Base-by-base conservation (phyloP, 92 coral and sea anemone genomes). In the Epizoanthus rinbou region DNA sequence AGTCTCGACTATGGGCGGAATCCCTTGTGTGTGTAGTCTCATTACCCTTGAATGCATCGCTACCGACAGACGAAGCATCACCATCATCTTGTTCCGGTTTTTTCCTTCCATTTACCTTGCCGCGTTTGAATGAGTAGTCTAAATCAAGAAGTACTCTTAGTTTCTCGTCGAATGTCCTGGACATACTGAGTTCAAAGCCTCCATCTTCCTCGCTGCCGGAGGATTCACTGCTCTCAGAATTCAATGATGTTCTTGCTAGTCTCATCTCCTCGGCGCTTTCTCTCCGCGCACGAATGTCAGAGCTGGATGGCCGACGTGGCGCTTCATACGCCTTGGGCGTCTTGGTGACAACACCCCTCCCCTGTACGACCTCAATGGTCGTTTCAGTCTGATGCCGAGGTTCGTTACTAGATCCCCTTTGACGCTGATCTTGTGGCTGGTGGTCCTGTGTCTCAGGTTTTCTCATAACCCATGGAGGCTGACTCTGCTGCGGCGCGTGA, bases 161-260 rank as follows among this genome's bases (percentile, higher is more conserved):
- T 85, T 97, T 97, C 74, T 97, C 98, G 84, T 97, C 98, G 70
- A 97, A 97, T 8, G 97, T 91, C 88, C 88, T 92, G 15, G 98
- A 94, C 95, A 93, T 91, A 63, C 92, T 91, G 52, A 93, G 80
- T 10, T 92, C 90, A 5, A 88, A 89, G 18, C 86, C 80, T 64
- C 85, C 93, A 17, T 90, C 93, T 18, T 85, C 93, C 21, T 95
- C 98, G 60, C 95, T 91, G 21, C 93, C 91, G 4, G 99, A 90
- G 14, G 91, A 94, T 63, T 94, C 95, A 67, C 98, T 95, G 65
- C 92, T 93, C 65, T 78, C 82, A 52, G 98, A 93, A 24, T 91
- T 90, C 45, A 86, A 56, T 9, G 98, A 76, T 11, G 88, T 82
- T 64, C 89, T 71, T 15, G 84, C 83, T 31, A 88, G n/a, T 5